Conservation (phyloP, 2,888 invertebrate genomes). For the Trichopria drosophilae region DNA sequence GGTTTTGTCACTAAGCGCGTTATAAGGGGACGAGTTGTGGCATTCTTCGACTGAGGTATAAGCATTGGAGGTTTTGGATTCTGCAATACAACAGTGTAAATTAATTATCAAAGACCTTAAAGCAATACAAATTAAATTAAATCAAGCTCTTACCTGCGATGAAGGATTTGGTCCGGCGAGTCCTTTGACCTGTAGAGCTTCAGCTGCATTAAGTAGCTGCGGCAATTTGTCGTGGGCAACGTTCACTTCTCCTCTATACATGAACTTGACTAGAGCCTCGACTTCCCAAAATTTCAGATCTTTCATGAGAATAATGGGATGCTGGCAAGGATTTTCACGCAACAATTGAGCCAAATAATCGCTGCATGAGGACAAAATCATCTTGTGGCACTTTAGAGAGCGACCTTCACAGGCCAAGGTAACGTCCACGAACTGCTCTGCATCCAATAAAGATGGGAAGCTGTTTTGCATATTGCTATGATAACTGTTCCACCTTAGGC, state of each 20-base stretch:
- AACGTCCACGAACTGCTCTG: slow-evolving; percentile 86
- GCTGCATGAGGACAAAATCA: slow-evolving; percentile 83
- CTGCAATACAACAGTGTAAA: slow-evolving; percentile 33
- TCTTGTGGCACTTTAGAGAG: slow-evolving; percentile 83
- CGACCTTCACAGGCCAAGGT: slow-evolving; percentile 86
- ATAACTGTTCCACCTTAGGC: slow-evolving; percentile 81
- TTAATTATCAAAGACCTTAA: not conserved
- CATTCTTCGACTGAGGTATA: slow-evolving; percentile 49
- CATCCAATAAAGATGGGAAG: slow-evolving; percentile 73
- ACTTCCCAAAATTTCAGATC: slow-evolving; percentile 84
- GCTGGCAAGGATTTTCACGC: slow-evolving; percentile 82
- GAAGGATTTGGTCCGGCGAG: slow-evolving; percentile 56
- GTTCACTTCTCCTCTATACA: slow-evolving; percentile 89
- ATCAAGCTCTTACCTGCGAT: slow-evolving; percentile 43
- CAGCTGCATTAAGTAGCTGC: slow-evolving; percentile 80
- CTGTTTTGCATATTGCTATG: slow-evolving; percentile 78
- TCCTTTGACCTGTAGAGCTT: slow-evolving; percentile 81
- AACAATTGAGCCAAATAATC: slow-evolving; percentile 80
- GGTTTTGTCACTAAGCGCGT: slow-evolving; percentile 4
- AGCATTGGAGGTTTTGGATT: slow-evolving; percentile 48
- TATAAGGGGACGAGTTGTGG: slow-evolving; percentile 9
- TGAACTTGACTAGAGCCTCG: slow-evolving; percentile 84
- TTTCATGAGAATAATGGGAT: slow-evolving; percentile 81
- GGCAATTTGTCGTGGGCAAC: slow-evolving; percentile 83
- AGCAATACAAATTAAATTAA: not conserved